phyloP scores from a whole-genome alignment of 1,140 invertebrate species.

The Radopholus similis region DNA sequence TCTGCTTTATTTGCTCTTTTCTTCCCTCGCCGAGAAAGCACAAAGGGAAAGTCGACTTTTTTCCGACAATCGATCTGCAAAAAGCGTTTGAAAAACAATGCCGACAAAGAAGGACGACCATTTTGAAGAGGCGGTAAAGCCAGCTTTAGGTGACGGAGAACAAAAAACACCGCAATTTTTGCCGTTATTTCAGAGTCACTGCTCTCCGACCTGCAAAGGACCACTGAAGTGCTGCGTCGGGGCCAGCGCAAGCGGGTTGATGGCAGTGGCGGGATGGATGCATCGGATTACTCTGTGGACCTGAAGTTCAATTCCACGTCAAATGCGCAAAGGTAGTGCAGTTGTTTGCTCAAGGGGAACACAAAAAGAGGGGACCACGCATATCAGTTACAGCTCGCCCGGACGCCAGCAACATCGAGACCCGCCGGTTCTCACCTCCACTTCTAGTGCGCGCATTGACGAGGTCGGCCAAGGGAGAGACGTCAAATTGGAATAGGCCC shows the following conservation, averaged over 20 bases:
- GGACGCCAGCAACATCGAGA: not conserved
- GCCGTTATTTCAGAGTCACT: constrained; percentile 38
- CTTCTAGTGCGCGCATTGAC: not conserved
- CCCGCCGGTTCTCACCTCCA: not conserved
- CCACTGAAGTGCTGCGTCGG: constrained; percentile 41
- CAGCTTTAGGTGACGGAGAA: constrained; percentile 50
- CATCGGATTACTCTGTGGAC: constrained; percentile 7
- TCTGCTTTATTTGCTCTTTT: not conserved
- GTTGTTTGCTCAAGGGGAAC: too few relatives aligned
- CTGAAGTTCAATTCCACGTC: too few relatives aligned
- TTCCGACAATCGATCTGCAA: not conserved
- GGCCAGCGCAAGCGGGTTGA: too few relatives aligned
- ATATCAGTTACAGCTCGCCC: constrained; percentile 2
- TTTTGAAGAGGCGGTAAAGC: constrained; percentile 58
- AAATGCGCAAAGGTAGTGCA: too few relatives aligned
- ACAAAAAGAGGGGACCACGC: too few relatives aligned
- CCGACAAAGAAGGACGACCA: constrained; percentile 29
- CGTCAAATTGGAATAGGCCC: too few relatives aligned
- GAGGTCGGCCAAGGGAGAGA: too few relatives aligned
- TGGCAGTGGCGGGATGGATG: constrained; percentile 3
- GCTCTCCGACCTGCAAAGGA: constrained; percentile 39
- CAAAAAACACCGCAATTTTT: constrained; percentile 6
- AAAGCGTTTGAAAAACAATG: constrained; percentile 1
- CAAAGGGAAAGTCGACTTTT: not conserved
- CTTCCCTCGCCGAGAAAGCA: not conserved